Evolutionary conservation across 1,140 invertebrate species (phyloP).

Genomic region (Cydia pomonella): DNA sequence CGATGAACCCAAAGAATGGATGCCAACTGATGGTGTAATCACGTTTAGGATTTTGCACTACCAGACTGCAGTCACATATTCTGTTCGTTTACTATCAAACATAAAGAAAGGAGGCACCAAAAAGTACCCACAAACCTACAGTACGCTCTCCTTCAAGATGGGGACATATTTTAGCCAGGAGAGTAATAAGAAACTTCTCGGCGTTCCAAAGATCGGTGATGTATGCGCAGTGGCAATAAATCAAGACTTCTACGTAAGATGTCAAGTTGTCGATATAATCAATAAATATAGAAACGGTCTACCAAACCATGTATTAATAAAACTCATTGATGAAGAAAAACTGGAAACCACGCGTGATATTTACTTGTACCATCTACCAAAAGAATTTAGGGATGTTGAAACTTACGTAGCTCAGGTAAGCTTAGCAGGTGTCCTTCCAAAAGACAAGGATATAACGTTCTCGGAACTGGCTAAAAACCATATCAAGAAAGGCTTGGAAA

Average conservation of each 20-base stretch:
- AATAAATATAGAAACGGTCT: slow-evolving; percentile 48
- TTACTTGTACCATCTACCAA: slow-evolving; percentile 66
- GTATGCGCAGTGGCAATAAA: slow-evolving; percentile 64
- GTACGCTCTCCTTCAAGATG: slow-evolving; percentile 64
- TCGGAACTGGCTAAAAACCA: slow-evolving; percentile 54
- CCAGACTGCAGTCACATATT: slow-evolving; percentile 58
- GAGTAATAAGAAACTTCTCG: slow-evolving; percentile 59
- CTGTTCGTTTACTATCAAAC: slow-evolving; percentile 59
- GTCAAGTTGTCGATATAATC: slow-evolving; percentile 68
- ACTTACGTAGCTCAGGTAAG: slow-evolving; percentile 60
- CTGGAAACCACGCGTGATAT: slow-evolving; percentile 55
- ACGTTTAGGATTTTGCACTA: slow-evolving; percentile 71
- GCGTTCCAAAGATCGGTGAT: slow-evolving; percentile 62
- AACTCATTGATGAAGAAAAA: slow-evolving; percentile 69
- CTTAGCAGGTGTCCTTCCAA: slow-evolving; percentile 64
- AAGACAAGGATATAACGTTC: slow-evolving; percentile 68
- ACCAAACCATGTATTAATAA: slow-evolving; percentile 63
- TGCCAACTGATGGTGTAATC: slow-evolving; percentile 63
- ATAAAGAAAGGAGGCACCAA: slow-evolving; percentile 42
- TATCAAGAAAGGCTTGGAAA: slow-evolving; percentile 55
- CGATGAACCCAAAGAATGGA: slow-evolving; percentile 62
- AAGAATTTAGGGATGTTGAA: slow-evolving; percentile 61
- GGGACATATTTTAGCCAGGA: slow-evolving; percentile 64
- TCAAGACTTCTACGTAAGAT: slow-evolving; percentile 60
- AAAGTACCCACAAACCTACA: slow-evolving; percentile 62